These are phyloP conservation scores for Eclectus roratus DNA, from an alignment of 2,113 vertebrate species.

Conservation along the genomic window DNA sequence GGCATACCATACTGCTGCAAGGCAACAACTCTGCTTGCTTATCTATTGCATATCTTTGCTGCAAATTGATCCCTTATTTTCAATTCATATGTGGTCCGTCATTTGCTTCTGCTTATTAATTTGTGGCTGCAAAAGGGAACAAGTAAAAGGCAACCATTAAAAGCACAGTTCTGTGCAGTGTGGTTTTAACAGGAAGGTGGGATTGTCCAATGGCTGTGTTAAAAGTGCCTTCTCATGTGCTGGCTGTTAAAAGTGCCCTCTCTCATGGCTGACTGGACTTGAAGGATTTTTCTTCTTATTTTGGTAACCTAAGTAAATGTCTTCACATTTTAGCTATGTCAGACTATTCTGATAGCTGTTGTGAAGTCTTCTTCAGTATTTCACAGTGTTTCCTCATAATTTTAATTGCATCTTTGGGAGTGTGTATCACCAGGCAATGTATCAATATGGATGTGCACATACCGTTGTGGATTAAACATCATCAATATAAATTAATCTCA, in stretches of 20 bases:
- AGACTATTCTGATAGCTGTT: neutral
- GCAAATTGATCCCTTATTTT: constrained; percentile 43
- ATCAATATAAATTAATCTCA: neutral
- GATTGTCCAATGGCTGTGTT: neutral
- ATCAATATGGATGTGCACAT: neutral
- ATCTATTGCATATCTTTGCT: constrained; percentile 34
- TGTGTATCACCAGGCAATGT: neutral
- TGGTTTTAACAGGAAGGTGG: neutral
- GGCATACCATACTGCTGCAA: neutral
- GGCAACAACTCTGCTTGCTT: neutral
- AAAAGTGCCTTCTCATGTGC: neutral
- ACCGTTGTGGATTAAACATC: neutral
- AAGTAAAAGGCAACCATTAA: neutral
- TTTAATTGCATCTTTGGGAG: neutral
- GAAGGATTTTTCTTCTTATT: neutral
- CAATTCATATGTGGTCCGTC: neutral
- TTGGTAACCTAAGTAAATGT: neutral
- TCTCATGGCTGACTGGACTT: neutral
- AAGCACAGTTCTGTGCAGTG: neutral
- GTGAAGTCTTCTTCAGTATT: neutral
- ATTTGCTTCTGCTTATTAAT: constrained; percentile 41
- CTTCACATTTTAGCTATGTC: neutral
- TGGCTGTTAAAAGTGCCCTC: neutral
- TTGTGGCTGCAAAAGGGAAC: constrained; percentile 2
- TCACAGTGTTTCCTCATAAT: neutral